Conservation (phyloP, 2,888 invertebrate species). For the Allacma fusca region DNA sequence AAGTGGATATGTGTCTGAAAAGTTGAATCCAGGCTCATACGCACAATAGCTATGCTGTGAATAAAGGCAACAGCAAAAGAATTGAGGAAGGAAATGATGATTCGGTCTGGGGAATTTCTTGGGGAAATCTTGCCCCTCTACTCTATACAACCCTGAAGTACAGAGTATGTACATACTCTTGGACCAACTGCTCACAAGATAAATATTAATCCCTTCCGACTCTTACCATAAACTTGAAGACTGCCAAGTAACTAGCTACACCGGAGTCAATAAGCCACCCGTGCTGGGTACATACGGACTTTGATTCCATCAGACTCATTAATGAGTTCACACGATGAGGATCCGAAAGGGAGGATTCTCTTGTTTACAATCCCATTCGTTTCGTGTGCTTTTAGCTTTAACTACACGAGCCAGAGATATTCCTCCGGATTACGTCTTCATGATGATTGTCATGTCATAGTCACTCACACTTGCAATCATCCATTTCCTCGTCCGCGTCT, state of each 20-base stretch:
- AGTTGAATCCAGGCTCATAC: too few relatives aligned
- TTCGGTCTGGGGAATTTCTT: slow-evolving; percentile 22
- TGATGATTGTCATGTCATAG: slow-evolving; percentile 25
- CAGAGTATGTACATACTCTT: background rate
- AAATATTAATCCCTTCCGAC: slow-evolving; percentile 42
- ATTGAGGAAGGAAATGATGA: slow-evolving; percentile 39
- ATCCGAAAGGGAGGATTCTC: slow-evolving; percentile 11
- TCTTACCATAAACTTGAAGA: slow-evolving; percentile 34
- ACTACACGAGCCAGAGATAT: slow-evolving; percentile 11
- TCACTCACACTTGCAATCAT: slow-evolving; percentile 1
- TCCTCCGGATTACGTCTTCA: slow-evolving; percentile 20
- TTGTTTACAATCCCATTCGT: slow-evolving; percentile 22
- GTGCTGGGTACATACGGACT: background rate
- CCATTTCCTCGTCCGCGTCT: background rate
- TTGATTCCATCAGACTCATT: slow-evolving; percentile 42
- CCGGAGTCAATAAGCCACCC: background rate
- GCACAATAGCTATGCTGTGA: too few relatives aligned
- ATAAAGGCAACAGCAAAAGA: slow-evolving; percentile 4
- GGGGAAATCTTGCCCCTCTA: background rate
- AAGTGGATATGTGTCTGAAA: too few relatives aligned
- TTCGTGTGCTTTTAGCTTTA: slow-evolving; percentile 10
- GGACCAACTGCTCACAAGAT: background rate
- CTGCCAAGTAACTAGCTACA: slow-evolving; percentile 36
- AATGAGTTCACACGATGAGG: slow-evolving; percentile 42
- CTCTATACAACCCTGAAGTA: background rate